phyloP scores from a whole-genome alignment of 2,888 invertebrate species.

The Epiblema foenella region DNA sequence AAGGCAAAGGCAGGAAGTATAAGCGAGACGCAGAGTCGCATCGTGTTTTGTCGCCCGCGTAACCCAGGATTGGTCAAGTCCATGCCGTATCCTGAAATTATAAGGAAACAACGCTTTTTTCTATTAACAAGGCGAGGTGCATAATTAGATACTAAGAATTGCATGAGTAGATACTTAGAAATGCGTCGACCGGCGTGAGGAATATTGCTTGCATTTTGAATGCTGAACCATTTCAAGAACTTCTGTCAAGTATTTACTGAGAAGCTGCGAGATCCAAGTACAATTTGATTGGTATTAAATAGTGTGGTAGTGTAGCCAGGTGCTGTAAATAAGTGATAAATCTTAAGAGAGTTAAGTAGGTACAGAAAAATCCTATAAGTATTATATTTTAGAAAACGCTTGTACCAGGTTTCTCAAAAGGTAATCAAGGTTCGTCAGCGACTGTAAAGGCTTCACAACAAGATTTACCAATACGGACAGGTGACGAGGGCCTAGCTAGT shows the following conservation, averaged over 20 bases:
- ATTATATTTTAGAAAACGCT: too few species aligned
- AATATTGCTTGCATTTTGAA: neutral
- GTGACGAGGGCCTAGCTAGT: too few species aligned
- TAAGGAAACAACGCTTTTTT: neutral
- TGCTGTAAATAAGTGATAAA: too few species aligned
- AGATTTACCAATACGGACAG: too few species aligned
- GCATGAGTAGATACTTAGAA: neutral
- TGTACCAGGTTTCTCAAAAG: too few species aligned
- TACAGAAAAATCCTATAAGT: too few species aligned
- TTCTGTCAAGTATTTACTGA: neutral
- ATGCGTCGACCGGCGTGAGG: neutral
- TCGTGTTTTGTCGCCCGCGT: neutral
- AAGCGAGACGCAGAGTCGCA: neutral
- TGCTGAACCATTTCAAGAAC: neutral
- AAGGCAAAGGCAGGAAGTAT: neutral
- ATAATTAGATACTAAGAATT: neutral
- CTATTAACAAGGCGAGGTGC: neutral
- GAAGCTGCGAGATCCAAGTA: neutral
- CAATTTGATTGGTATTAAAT: neutral
- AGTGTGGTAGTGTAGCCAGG: neutral
- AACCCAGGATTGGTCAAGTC: neutral
- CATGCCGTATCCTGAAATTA: conserved; percentile 10
- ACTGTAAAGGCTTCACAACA: too few species aligned
- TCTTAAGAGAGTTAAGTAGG: too few species aligned
- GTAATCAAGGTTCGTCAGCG: too few species aligned